Conservation (phyloP, 2,113 vertebrate species). For the Pterocles orientalis region DNA sequence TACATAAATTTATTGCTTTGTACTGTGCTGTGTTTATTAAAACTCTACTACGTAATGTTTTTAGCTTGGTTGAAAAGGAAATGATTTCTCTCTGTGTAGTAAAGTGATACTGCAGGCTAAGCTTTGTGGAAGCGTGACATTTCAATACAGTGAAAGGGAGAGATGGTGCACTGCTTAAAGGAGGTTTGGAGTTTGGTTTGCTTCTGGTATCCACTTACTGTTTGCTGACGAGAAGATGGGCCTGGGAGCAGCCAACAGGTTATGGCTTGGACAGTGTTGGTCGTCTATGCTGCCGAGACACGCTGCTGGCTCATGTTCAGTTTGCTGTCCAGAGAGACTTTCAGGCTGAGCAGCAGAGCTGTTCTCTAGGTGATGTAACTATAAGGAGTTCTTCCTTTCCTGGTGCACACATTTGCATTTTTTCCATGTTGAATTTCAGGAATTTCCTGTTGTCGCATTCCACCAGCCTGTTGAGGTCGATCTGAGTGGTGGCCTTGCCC, state of each 20-base stretch:
- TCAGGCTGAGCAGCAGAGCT: background rate
- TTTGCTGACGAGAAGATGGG: background rate
- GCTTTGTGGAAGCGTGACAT: background rate
- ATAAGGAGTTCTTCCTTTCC: background rate
- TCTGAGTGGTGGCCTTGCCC: background rate
- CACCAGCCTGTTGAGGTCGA: background rate
- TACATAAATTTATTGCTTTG: background rate
- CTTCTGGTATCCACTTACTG: fast-evolving
- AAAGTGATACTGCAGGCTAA: background rate
- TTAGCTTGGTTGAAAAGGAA: background rate
- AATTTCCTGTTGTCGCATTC: background rate
- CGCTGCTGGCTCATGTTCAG: background rate
- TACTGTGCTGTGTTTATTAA: background rate
- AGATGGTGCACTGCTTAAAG: background rate
- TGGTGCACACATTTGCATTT: background rate
- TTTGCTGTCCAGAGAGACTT: background rate
- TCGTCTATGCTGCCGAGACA: background rate
- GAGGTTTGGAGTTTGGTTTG: background rate
- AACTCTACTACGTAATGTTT: background rate
- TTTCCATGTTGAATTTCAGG: background rate
- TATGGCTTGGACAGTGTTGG: background rate
- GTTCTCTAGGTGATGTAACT: background rate
- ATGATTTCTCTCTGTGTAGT: background rate
- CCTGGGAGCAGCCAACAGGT: background rate
- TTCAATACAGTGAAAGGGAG: background rate